Conservation (phyloP, 2,113 vertebrate genomes). For the Engystomops pustulosus region DNA sequence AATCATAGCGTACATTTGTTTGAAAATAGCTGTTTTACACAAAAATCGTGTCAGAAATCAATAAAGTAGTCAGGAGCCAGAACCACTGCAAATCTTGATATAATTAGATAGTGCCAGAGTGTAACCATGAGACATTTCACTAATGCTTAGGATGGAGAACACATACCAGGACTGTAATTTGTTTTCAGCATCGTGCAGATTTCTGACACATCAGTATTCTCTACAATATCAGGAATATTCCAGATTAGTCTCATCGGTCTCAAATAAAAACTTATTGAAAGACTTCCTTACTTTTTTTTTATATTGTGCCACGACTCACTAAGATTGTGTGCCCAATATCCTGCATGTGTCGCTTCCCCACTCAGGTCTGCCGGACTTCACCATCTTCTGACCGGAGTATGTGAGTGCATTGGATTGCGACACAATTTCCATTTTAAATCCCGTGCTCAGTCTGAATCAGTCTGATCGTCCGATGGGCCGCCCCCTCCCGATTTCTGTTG, state of each 20-base stretch:
- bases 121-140: constrained; percentile 26
- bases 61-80: constrained; percentile 21
- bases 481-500: no score
- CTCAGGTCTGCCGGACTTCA: no score
- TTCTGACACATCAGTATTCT: not conserved
- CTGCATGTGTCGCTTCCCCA: no score
- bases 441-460: no score
- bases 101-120: constrained; percentile 40
- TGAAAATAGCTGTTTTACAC: constrained; percentile 36
- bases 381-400: no score
- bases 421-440: no score
- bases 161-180: constrained; percentile 31
- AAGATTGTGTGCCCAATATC: no score
- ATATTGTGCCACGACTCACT: no score
- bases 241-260: not conserved
- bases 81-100: constrained; percentile 39
- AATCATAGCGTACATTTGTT: not conserved
- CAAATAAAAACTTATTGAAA: not conserved
- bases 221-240: constrained; percentile 15
- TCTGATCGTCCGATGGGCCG: no score
- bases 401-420: no score
- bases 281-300: no score
- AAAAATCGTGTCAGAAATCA: constrained; percentile 32
- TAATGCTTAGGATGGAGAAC: constrained; percentile 38
- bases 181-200: constrained; percentile 1